phyloP scores from a whole-genome alignment of 2,113 vertebrate genomes.

The Henicopernis longicauda region DNA sequence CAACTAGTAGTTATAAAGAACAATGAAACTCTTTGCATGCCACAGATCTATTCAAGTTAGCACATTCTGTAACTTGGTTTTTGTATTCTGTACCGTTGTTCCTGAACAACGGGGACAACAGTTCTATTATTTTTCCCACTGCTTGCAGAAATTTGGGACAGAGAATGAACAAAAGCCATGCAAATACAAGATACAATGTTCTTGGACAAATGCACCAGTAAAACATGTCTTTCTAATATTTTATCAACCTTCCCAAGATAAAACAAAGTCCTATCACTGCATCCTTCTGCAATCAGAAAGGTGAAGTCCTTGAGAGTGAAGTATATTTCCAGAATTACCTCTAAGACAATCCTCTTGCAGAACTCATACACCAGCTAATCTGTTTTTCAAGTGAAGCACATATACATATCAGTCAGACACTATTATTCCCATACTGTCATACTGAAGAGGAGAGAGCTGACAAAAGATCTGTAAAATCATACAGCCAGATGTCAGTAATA shows the following conservation, averaged over 20 bases:
- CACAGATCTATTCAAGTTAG: not conserved
- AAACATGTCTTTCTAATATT: not conserved
- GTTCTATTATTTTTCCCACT: not conserved
- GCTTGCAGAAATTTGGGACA: not conserved
- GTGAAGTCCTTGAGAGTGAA: not conserved
- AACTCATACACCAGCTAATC: not conserved
- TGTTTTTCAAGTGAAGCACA: not conserved
- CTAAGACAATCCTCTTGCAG: not conserved
- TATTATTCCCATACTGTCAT: not conserved
- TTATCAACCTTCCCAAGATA: not conserved
- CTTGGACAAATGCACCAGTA: not conserved
- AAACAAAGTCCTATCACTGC: not conserved
- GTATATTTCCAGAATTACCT: not conserved
- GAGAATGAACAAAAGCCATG: not conserved
- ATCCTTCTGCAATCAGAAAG: not conserved
- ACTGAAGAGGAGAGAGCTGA: not conserved
- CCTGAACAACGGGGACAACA: not conserved
- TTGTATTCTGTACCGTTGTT: not conserved
- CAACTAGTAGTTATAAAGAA: not conserved
- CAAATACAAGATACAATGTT: not conserved
- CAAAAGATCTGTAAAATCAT: not conserved
- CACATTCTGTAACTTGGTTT: conserved; percentile 7
- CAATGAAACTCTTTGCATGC: not conserved
- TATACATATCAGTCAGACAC: not conserved
- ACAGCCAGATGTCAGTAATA: not conserved